Base-by-base conservation (phyloP, 2,888 invertebrate genomes). In the Argyra leucocephala region DNA sequence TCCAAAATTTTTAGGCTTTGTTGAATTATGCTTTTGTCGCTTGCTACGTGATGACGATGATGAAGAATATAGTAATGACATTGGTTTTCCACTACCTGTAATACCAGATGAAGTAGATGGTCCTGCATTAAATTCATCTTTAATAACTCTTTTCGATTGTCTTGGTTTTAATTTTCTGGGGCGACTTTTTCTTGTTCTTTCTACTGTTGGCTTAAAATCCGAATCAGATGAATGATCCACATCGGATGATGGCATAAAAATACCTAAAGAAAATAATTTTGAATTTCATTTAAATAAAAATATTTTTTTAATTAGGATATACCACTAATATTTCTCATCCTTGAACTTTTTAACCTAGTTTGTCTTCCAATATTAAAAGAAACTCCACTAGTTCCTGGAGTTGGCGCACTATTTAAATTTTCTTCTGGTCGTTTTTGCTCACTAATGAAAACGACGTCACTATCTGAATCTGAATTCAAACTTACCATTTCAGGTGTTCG, bases 401-500 rank as follows among this genome's bases (percentile, higher is more conserved):
- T 24, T 24, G 60, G 15, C 5, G n/a, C 23, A 12, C 26, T 61
- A 18, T 15, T 61, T 26, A 26, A 6, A 6, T 24, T 61, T 26
- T 61, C 9, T 58, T 58, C 66, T 66, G 15, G 65, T 63, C 57
- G 22, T 57, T 36, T 57, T 57, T 24, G 57, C 67, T 70, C 68
- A 37, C 69, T 66, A 0, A 80, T 74, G 69, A 78, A 79, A 0
- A 80, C 77, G 9, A 79, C 79, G 72, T 80, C 80, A 7, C 78
- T 79, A 66, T 80, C 80, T 7, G 73, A 73, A 23, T 76, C 75
- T 1, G 80, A 79, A 68, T 76, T 74, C 21, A 80, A 69, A 58
- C 75, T 77, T 9, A 80, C 77, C 72, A 75, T 69, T 68, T 80
- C 80, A 0, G 80, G 80, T 1, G 80, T 80, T n/a, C 80, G 75